Evolutionary conservation across 1,140 invertebrate genomes (phyloP).

Genomic region (Ceratosolen solmsi): DNA sequence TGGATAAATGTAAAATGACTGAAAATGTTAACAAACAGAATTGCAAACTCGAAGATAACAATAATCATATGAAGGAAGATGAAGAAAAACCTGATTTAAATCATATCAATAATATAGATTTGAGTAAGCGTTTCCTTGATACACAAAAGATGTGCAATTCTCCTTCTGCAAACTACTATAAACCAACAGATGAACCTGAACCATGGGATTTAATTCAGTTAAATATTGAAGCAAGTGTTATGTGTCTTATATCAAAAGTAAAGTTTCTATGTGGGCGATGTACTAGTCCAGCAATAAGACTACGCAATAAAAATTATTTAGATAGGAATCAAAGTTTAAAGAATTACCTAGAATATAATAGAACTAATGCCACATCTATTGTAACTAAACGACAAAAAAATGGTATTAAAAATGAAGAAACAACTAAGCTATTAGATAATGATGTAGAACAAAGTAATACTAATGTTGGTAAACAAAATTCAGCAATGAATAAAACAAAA

Average conservation of each 20-base stretch:
- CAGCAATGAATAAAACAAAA: slow-evolving; percentile 67
- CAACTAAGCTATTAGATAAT: slow-evolving; percentile 67
- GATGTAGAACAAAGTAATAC: slow-evolving; percentile 56
- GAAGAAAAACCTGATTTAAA: slow-evolving; percentile 60
- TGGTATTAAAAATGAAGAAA: slow-evolving; percentile 66
- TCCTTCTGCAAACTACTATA: slow-evolving; percentile 86
- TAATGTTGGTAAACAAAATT: slow-evolving; percentile 57
- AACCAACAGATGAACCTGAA: slow-evolving; percentile 88
- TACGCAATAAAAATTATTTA: slow-evolving; percentile 72
- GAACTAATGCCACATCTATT: slow-evolving; percentile 56
- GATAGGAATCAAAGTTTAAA: slow-evolving; percentile 66
- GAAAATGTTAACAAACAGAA: slow-evolving; percentile 49
- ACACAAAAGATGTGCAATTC: slow-evolving; percentile 84
- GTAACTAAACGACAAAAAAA: slow-evolving; percentile 72
- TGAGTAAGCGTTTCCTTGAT: slow-evolving; percentile 77
- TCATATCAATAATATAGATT: slow-evolving; percentile 60
- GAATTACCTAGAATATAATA: slow-evolving; percentile 61
- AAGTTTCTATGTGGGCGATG: slow-evolving; percentile 84
- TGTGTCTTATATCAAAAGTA: slow-evolving; percentile 88
- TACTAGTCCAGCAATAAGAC: slow-evolving; percentile 80
- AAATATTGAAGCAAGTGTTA: slow-evolving; percentile 91
- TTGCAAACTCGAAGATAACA: slow-evolving; percentile 54
- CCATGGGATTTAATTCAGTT: slow-evolving; percentile 91
- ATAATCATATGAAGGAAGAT: slow-evolving; percentile 56
- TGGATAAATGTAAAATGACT: slow-evolving; percentile 54